Percentiles rank a stretch among this genome's conserved stretches.
phyloP scores from a whole-genome alignment of 2,797 vertebrate genomes.

The Melanotaenia trifasciata region DNA sequence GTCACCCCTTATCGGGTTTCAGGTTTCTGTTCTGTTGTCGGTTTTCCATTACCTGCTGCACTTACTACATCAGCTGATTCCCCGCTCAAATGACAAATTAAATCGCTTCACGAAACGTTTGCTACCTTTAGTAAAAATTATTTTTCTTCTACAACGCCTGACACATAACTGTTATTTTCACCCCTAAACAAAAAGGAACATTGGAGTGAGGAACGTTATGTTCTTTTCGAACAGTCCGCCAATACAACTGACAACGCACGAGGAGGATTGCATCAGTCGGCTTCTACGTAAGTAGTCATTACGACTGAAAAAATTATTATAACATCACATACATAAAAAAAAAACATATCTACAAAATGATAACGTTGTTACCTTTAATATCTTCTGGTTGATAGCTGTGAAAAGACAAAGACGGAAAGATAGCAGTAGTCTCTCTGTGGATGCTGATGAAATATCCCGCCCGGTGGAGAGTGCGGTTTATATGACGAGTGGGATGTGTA shows the following conservation, averaged over 20 bases:
- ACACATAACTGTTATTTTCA: too few relatives aligned
- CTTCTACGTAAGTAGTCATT: neutral
- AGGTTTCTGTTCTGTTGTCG: constrained; percentile 14
- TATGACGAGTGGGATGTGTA: constrained; percentile 33
- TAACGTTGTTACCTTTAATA: constrained; percentile 40
- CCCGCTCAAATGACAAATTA: constrained; percentile 41
- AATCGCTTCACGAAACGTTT: neutral
- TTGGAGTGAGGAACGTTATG: accelerated
- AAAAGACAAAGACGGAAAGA: neutral
- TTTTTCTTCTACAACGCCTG: neutral
- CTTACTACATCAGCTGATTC: constrained; percentile 32
- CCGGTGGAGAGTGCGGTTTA: neutral
- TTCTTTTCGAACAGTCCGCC: neutral
- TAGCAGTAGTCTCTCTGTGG: neutral
- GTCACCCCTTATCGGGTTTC: constrained; percentile 24
- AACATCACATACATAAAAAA: neutral
- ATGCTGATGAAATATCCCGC: constrained; percentile 63
- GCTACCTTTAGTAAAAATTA: neutral
- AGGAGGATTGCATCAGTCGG: constrained; percentile 74
- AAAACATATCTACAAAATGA: neutral
- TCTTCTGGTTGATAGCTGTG: neutral
- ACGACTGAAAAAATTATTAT: neutral
- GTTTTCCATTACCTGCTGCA: constrained; percentile 21
- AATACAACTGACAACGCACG: constrained; percentile 31
- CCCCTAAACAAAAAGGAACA: accelerated